Conservation (phyloP, 2,888 invertebrate genomes). For the Lepas anatifera region DNA sequence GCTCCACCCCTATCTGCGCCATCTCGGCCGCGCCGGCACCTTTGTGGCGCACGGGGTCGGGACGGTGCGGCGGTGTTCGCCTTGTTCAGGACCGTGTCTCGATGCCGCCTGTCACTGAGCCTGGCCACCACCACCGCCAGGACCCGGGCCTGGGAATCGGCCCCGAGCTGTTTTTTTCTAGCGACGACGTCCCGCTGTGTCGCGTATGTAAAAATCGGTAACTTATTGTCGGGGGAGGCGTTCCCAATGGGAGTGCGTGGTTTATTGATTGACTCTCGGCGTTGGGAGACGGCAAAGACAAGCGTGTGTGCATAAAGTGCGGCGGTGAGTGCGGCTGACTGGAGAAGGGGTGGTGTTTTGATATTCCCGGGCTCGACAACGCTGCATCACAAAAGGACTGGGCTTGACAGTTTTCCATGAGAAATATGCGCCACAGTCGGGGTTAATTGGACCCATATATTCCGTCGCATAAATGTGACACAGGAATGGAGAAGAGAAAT, state of each 20-base stretch:
- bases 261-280: not conserved
- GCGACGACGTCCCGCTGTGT: not conserved
- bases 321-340: not conserved
- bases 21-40: not conserved
- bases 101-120: not conserved
- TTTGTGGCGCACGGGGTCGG: conserved; percentile 1
- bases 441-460: not conserved
- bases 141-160: not conserved
- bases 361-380: not conserved
- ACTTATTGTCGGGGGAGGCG: conserved; percentile 3
- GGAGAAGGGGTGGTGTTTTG: not conserved
- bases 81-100: not conserved
- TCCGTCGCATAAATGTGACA: no score
- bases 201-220: conserved; percentile 8
- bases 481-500: no score
- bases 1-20: not conserved
- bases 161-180: no score
- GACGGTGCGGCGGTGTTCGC: not conserved
- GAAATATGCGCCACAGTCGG: not conserved
- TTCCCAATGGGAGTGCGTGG: no score
- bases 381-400: not conserved
- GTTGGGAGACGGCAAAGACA: not conserved
- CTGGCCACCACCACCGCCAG: not conserved
- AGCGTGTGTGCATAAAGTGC: no score
- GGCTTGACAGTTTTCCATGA: not conserved